Evolutionary conservation across 2,888 invertebrate genomes (phyloP).

Genomic region (Diaphora mendica): DNA sequence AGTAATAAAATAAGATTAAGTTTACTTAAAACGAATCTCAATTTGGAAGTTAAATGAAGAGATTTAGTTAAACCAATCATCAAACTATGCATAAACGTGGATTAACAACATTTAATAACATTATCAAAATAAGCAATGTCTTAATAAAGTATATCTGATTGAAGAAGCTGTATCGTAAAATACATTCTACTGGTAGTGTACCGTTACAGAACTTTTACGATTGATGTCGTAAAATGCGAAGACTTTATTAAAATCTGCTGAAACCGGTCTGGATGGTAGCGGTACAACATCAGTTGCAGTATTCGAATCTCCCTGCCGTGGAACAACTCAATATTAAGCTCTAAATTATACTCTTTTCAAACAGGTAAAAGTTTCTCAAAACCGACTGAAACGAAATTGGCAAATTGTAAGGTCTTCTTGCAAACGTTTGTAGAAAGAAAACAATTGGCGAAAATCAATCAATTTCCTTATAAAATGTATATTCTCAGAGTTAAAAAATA

Average conservation of each 20-base stretch:
- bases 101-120: conserved; percentile 11
- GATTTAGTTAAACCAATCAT: neutral
- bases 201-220: conserved; percentile 69
- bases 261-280: conserved; percentile 49
- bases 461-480: neutral
- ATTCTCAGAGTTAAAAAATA: conserved; percentile 5
- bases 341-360: conserved; percentile 42
- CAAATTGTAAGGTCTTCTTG: conserved; percentile 6
- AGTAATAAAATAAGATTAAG: neutral
- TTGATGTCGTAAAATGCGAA: conserved; percentile 65
- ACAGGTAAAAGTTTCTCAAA: conserved; percentile 35
- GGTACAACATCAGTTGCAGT: conserved; percentile 27
- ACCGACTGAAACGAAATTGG: conserved; percentile 21
- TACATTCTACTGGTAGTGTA: conserved; percentile 53
- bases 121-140: conserved; percentile 23
- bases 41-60: neutral
- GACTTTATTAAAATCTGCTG: conserved; percentile 73
- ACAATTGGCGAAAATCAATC: neutral
- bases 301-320: conserved; percentile 13
- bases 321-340: conserved; percentile 44
- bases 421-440: neutral
- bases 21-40: neutral
- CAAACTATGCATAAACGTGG: neutral
- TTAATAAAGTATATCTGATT: conserved; percentile 31
- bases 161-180: conserved; percentile 43